Evolutionary conservation across 2,113 vertebrate species (phyloP).

Genomic region (Kobus ellipsiprymnus): DNA sequence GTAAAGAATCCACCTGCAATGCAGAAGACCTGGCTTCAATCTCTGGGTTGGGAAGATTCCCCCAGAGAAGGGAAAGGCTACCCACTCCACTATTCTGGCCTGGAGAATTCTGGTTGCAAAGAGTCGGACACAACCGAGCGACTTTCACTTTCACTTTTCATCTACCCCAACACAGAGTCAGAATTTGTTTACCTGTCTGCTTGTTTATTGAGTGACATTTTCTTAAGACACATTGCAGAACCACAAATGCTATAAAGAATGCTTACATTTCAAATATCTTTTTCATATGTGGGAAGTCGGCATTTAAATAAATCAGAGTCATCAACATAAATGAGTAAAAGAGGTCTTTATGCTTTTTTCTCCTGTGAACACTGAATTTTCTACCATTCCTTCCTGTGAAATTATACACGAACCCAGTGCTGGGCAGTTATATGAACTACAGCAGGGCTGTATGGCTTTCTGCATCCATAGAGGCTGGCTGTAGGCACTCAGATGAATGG

Average conservation of each 20-base stretch:
- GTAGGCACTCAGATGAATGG: neutral
- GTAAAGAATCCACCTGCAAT: neutral
- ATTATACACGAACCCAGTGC: neutral
- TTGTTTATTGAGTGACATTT: neutral
- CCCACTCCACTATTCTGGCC: neutral
- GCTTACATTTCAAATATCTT: neutral
- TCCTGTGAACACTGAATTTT: neutral
- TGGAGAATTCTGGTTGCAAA: neutral
- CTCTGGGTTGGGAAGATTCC: neutral
- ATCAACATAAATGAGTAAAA: neutral
- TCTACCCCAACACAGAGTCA: neutral
- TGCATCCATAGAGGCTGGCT: neutral
- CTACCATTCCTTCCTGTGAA: neutral
- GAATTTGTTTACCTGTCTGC: neutral
- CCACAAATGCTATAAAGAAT: neutral
- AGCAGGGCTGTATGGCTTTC: neutral
- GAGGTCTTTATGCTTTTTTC: neutral
- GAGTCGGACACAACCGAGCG: neutral
- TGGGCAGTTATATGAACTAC: neutral
- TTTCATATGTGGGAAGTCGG: neutral
- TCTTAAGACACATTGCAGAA: neutral
- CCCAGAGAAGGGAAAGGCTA: neutral
- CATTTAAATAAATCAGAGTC: conserved; percentile 16
- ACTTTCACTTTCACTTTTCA: neutral
- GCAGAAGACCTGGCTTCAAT: neutral